Evolutionary conservation across 2,113 vertebrate species (phyloP), one percentile per base, ranked within the genome.

Genomic region (Macrotis lagotis): DNA sequence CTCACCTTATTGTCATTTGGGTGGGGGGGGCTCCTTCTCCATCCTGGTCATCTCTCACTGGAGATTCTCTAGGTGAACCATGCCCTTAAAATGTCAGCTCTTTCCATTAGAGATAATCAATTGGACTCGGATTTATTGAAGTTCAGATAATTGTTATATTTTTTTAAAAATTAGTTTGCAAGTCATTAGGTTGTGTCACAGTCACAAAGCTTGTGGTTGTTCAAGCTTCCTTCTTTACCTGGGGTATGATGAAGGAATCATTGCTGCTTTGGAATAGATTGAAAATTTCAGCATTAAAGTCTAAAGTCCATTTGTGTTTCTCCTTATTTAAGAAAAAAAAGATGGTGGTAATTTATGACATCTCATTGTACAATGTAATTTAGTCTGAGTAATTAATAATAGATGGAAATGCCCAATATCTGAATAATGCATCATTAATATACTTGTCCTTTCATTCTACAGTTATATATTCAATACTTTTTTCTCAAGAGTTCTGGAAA

Each of bases 341-440:
- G 37, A 83, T 83, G 66, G 66, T 83, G n/a, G 66, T 83, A 83
- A 83, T 83, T 83, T 83, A 83, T 83, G 66, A 83, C n/a, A 83
- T 83, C 66, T 83, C 66, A 83, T 83, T 83, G 66, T 83, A 83
- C 37, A 44, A 83, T 83, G 66, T 83, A 83, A 83, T 83, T 83
- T 83, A 83, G n/a, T 44, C n/a, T 22, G n/a, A 44, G 66, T 83
- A 83, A 83, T 83, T 44, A 83, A 83, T 83, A 83, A 83, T 83
- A 83, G n/a, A 83, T 83, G 66, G n/a, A 83, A 83, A 83, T 83
- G 66, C 66, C n/a, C 66, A 44, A 44, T 83, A 83, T 83, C 66
- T 83, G 66, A 83, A 83, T 83, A 83, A 83, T 83, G 66, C 66
- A 83, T 83, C 66, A 83, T 83, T 83, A 83, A 83, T 83, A 83